phyloP scores from a whole-genome alignment of 2,113 vertebrate genomes.

The Xenopus tropicalis region UCB_Xtro_10.0 CM004451.2:37552501-37553000 shows the following conservation, averaged over 20 bases:
- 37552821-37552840: conserved; percentile 2
- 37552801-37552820: neutral
- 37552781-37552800: neutral
- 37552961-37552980: neutral
- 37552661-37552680: neutral
- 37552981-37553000: neutral
- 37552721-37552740: neutral
- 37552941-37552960: neutral
- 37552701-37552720: neutral
- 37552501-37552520: too few relatives aligned
- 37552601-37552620: too few relatives aligned
- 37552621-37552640: too few relatives aligned
- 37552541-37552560: too few relatives aligned
- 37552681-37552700: neutral
- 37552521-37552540: too few relatives aligned
- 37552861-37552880: neutral
- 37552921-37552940: neutral
- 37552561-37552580: too few relatives aligned
- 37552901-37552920: neutral
- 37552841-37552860: conserved; percentile 4
- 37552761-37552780: neutral
- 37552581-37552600: too few relatives aligned
- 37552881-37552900: conserved; percentile 10
- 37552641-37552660: too few relatives aligned
- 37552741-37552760: neutral